Evolutionary conservation across 2,888 invertebrate genomes (phyloP).

Genomic region (Hydroisotoma schaefferi): DNA sequence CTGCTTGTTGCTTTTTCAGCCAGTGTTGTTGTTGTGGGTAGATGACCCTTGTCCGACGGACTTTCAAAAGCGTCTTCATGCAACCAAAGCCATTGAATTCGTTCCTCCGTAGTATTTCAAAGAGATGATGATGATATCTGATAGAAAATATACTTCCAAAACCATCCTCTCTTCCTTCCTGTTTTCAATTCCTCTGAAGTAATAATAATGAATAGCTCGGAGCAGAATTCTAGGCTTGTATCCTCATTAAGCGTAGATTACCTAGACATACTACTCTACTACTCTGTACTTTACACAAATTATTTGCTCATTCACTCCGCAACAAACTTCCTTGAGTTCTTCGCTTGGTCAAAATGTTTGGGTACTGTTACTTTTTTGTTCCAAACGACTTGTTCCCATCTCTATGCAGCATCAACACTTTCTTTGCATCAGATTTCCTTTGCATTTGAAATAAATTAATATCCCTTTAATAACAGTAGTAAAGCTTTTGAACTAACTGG

Average conservation of each 20-base stretch:
- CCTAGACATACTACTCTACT: slow-evolving; percentile 7
- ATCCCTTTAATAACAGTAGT: slow-evolving; percentile 2
- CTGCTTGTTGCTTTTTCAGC: not conserved
- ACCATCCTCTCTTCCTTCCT: slow-evolving; percentile 14
- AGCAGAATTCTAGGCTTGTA: slow-evolving; percentile 10
- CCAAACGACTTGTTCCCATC: not conserved
- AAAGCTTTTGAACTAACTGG: no score
- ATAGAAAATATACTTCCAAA: not conserved
- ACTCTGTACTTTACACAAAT: not conserved
- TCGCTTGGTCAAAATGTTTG: not conserved
- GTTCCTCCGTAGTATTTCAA: slow-evolving; percentile 4
- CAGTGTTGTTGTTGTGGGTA: slow-evolving; percentile 9
- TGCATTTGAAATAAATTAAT: slow-evolving; percentile 2
- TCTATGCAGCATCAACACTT: no score
- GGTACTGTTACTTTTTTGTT: slow-evolving; percentile 14
- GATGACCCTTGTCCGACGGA: slow-evolving; percentile 15
- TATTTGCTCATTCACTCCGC: slow-evolving; percentile 2
- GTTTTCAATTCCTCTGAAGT: not conserved
- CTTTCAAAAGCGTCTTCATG: not conserved
- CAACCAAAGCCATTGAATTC: slow-evolving; percentile 18
- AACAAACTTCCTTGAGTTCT: not conserved
- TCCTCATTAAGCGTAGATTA: slow-evolving; percentile 10
- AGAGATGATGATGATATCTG: slow-evolving; percentile 3
- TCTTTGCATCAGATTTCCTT: not conserved
- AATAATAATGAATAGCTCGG: slow-evolving; percentile 13